Evolutionary conservation across 2,113 vertebrate species (phyloP), one percentile per base, ranked within the genome.

Genomic region (Alethe diademata): DNA sequence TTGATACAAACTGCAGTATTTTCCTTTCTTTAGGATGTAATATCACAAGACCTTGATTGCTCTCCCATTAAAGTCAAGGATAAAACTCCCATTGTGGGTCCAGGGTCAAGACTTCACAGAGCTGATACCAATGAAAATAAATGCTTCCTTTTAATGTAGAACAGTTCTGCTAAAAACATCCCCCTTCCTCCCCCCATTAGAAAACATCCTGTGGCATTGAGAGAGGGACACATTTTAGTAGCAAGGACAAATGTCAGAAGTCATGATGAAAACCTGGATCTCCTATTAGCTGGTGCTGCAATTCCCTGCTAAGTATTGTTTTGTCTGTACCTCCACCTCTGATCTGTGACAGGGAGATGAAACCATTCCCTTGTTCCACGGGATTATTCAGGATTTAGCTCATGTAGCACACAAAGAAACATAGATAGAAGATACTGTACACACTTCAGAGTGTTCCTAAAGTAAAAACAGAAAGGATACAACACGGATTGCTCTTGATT

Each of bases 31-130:
- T 80, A 74, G 75, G 88, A 86, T 64, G n/a, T n/a, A 90, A 11
- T 64, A 92, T 71, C 71, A 83, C 2, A 28, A 80, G 82, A 78
- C 86, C 92, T 96, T 90, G 85, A 94, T 94, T 88, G 72, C 64
- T 94, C 88, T 90, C 51, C 92, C 86, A 92, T 92, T 93, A 93
- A 96, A 95, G 75, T 90, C 95, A 97, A 94, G 88, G 92, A 88
- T 93, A 94, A 95, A 95, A 90, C 61, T 86, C 82, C 65, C 82
- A 92, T 78, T 67, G 75, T 79, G 48, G 69, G 83, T 43, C 64
- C 79, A 95, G 93, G 94, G 94, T 96, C 90, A 83, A 90, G 56
- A 87, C 60, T 92, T 92, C 82, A 67, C 48, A 64, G 56, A 90
- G 57, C 64, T 80, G 72, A 57, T 90, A 95, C 20, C 88, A 90